Percentiles rank a stretch among this genome's conserved stretches.
Conservation (phyloP, 2,888 invertebrate genomes). For the Ectemnius cavifrons region DNA sequence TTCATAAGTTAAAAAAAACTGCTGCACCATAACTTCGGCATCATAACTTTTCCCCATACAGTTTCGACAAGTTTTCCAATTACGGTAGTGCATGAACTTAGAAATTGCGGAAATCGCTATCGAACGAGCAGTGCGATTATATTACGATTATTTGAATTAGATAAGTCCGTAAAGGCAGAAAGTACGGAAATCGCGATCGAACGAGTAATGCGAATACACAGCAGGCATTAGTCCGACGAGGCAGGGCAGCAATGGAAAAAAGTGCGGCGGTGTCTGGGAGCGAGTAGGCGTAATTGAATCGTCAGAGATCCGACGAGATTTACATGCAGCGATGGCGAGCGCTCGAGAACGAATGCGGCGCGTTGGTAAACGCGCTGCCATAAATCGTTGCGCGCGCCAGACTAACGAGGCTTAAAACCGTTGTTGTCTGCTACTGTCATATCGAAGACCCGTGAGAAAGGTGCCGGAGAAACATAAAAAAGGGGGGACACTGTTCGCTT, state of each 20-base stretch:
- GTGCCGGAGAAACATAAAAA: neutral
- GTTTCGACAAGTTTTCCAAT: too few relatives aligned
- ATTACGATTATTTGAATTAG: too few relatives aligned
- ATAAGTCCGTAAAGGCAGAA: too few relatives aligned
- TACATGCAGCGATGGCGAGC: conserved; percentile 60
- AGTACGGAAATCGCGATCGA: neutral
- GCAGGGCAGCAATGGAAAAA: conserved; percentile 23
- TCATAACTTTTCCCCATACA: too few relatives aligned
- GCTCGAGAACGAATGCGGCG: conserved; percentile 52
- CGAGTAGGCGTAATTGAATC: conserved; percentile 61
- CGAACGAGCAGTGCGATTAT: too few relatives aligned
- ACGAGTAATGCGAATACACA: conserved; percentile 12
- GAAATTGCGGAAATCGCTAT: too few relatives aligned
- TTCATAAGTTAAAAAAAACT: too few relatives aligned
- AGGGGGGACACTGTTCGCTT: neutral
- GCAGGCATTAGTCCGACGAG: conserved; percentile 21
- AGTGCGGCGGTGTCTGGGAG: conserved; percentile 12
- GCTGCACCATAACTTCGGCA: too few relatives aligned
- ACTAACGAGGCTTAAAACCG: conserved; percentile 36
- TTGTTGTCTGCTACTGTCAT: conserved; percentile 24
- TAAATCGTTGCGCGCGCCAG: conserved; percentile 33
- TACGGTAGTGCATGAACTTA: too few relatives aligned
- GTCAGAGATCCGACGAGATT: conserved; percentile 61
- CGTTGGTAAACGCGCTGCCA: conserved; percentile 60
- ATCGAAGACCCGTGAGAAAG: conserved; percentile 23